These are phyloP conservation scores for Napeogenes inachia DNA, from an alignment of 2,888 invertebrate species.

Conservation along the genomic window DNA sequence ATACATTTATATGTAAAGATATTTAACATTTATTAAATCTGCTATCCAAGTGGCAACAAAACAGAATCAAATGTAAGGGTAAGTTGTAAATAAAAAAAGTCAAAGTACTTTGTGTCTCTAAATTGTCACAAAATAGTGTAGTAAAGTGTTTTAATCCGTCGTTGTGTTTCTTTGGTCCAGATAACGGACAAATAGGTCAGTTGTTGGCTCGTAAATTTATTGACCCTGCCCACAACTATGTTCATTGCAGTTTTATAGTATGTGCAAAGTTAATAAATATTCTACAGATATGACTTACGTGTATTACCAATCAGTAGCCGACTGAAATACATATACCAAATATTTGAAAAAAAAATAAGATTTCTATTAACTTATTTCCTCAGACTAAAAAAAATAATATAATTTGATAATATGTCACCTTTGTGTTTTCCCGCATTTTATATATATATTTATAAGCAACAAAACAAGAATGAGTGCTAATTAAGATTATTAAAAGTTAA, in stretches of 20 bases:
- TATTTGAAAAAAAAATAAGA: not conserved
- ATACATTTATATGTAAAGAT: no score
- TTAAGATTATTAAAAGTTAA: no score
- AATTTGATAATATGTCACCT: no score
- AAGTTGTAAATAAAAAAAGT: not conserved
- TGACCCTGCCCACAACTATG: conserved; percentile 1
- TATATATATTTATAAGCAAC: no score
- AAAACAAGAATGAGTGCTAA: no score
- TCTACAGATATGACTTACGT: conserved; percentile 3
- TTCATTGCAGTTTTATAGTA: conserved; percentile 3
- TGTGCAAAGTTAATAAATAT: conserved; percentile 3
- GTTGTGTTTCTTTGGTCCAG: not conserved
- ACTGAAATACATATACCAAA: not conserved
- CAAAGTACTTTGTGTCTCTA: not conserved
- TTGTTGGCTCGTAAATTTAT: conserved; percentile 6
- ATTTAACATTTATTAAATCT: no score
- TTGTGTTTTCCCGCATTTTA: no score
- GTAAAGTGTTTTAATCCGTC: conserved; percentile 4
- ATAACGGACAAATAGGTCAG: conserved; percentile 6
- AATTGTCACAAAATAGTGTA: conserved; percentile 2
- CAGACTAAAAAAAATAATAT: no score
- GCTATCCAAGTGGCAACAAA: no score
- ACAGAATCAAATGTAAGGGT: not conserved
- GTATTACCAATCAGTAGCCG: not conserved
- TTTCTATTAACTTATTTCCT: not conserved